A percentile compares a stretch with the other conserved stretches of the same genome.
phyloP scores from a whole-genome alignment of 1,140 invertebrate species.

The Dolichoris vasculosae region DNA sequence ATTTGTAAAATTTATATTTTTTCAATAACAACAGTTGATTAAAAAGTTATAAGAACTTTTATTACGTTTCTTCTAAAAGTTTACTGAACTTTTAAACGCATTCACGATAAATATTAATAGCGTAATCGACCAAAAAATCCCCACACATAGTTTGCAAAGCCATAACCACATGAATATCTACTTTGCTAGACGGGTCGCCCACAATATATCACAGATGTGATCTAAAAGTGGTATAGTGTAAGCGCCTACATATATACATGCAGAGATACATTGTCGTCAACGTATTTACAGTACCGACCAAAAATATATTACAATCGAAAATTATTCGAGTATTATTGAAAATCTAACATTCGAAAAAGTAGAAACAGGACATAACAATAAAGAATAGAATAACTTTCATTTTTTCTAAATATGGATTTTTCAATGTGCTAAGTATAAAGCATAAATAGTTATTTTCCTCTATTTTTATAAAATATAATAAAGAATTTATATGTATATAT shows the following conservation, averaged over 20 bases:
- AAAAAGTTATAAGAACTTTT: neutral
- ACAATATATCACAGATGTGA: neutral
- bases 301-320: neutral
- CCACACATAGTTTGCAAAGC: neutral
- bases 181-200: neutral
- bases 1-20: neutral
- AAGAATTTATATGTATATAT: neutral
- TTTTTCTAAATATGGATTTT: neutral
- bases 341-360: neutral
- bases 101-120: slow-evolving; percentile 11
- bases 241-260: neutral
- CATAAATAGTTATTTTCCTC: neutral
- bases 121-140: neutral
- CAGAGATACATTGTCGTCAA: neutral
- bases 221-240: neutral
- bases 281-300: neutral
- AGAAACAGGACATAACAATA: neutral
- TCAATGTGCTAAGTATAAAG: neutral
- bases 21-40: neutral
- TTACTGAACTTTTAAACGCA: neutral
- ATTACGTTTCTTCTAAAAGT: neutral
- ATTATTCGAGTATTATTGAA: neutral
- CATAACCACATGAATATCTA: neutral
- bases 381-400: neutral
- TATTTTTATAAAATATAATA: neutral